phyloP scores from a whole-genome alignment of 2,888 invertebrate genomes.

The Hemithea aestivaria region DNA sequence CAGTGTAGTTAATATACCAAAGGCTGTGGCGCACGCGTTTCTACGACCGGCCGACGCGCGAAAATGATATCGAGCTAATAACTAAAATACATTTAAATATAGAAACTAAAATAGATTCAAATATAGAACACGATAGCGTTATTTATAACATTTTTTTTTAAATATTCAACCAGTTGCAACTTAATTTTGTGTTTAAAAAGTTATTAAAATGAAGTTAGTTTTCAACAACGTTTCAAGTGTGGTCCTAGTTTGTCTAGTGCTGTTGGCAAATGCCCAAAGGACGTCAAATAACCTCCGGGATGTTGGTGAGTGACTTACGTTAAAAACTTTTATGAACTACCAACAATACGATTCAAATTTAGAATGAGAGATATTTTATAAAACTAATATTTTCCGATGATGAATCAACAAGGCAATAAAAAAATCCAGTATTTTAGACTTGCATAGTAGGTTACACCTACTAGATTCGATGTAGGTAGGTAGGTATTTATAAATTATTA shows the following conservation, averaged over 20 bases:
- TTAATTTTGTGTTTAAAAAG: background rate
- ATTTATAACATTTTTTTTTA: conserved; percentile 1
- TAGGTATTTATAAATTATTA: too few relatives aligned
- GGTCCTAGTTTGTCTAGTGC: conserved; percentile 60
- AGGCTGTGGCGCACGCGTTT: conserved; percentile 61
- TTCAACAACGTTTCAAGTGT: conserved; percentile 60
- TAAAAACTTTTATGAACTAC: background rate
- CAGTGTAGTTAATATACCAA: conserved; percentile 49
- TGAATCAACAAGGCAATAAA: too few relatives aligned
- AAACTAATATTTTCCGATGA: too few relatives aligned
- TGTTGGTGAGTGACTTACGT: conserved; percentile 53
- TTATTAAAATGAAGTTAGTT: conserved; percentile 53
- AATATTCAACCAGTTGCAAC: background rate
- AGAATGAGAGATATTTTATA: too few relatives aligned
- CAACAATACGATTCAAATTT: background rate
- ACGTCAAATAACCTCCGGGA: conserved; percentile 58
- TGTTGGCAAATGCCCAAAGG: conserved; percentile 68
- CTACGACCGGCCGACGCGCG: conserved; percentile 49
- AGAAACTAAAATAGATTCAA: too few relatives aligned
- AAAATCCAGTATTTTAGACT: too few relatives aligned
- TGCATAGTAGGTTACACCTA: too few relatives aligned
- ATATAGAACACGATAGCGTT: too few relatives aligned
- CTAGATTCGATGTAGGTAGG: too few relatives aligned
- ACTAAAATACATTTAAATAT: conserved; percentile 21
- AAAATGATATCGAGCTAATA: conserved; percentile 62